Conservation (phyloP, 2,113 vertebrate genomes). For the Nothobranchius furzeri region DNA sequence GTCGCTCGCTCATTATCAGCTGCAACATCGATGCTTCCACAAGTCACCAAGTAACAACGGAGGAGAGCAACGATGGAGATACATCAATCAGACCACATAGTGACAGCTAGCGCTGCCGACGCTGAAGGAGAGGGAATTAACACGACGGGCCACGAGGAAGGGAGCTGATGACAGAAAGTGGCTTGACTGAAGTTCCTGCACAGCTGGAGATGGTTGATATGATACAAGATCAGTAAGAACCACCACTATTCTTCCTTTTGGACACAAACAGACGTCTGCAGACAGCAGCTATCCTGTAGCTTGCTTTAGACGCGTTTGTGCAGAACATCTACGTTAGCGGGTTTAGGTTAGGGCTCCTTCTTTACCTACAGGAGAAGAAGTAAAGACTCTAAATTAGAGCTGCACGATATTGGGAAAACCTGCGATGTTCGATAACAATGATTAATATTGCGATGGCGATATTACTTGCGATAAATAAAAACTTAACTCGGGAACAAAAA, state of each 20-base stretch:
- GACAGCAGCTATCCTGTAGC: not conserved
- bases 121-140: slow-evolving; percentile 3
- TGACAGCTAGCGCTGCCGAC: not conserved
- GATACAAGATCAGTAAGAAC: not conserved
- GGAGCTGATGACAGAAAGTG: slow-evolving; percentile 10
- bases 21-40: not conserved
- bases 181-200: slow-evolving; percentile 13
- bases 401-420: too few relatives aligned
- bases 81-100: not conserved
- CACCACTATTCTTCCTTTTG: not conserved
- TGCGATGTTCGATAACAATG: too few relatives aligned
- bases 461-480: too few relatives aligned
- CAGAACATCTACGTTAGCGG: not conserved
- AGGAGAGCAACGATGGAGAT: not conserved
- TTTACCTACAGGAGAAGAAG: not conserved
- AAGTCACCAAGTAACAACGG: not conserved
- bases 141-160: not conserved
- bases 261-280: not conserved
- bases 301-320: not conserved
- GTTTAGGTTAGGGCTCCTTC: not conserved
- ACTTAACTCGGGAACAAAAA: too few relatives aligned
- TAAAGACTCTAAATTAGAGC: slow-evolving; percentile 3
- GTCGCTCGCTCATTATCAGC: not conserved
- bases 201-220: slow-evolving; percentile 36
- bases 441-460: too few relatives aligned